These are phyloP conservation scores for Hydrochoerus hydrochaeris DNA, from an alignment of 2,113 vertebrate genomes.

Conservation along the genomic window DNA sequence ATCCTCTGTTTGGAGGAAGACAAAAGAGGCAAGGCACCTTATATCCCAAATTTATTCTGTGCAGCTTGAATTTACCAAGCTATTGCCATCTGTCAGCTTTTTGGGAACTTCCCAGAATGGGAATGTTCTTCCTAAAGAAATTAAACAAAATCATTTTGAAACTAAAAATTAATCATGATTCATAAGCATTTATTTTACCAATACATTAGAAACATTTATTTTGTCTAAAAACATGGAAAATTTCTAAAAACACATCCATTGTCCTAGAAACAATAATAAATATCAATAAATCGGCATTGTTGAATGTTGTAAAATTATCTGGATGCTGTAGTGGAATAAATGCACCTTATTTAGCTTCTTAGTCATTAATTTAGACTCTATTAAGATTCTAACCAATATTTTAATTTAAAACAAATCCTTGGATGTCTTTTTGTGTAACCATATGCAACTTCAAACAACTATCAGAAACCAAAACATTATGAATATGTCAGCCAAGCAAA, in stretches of 20 bases:
- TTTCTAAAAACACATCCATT: neutral
- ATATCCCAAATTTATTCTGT: neutral
- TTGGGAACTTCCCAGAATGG: neutral
- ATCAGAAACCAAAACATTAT: neutral
- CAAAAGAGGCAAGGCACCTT: neutral
- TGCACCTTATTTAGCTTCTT: neutral
- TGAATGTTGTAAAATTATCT: neutral
- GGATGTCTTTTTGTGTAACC: neutral
- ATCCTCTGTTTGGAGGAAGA: neutral
- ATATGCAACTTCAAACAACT: neutral
- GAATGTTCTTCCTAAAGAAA: neutral
- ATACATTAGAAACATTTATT: neutral
- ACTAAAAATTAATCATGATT: neutral
- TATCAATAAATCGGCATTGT: neutral
- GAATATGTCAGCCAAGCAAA: neutral
- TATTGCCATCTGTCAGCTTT: neutral
- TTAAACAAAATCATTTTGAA: constrained; percentile 9
- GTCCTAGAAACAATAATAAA: neutral
- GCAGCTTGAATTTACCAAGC: neutral
- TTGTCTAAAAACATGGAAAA: neutral
- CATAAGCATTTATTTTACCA: neutral
- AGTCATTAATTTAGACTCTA: fast-evolving
- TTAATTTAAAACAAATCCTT: neutral
- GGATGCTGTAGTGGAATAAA: neutral
- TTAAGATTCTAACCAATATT: neutral